A percentile compares a stretch with the other conserved stretches of the same genome.
These are phyloP conservation scores for Gryllus longicercus DNA, from an alignment of 2,888 invertebrate genomes.

Conservation along the genomic window DNA sequence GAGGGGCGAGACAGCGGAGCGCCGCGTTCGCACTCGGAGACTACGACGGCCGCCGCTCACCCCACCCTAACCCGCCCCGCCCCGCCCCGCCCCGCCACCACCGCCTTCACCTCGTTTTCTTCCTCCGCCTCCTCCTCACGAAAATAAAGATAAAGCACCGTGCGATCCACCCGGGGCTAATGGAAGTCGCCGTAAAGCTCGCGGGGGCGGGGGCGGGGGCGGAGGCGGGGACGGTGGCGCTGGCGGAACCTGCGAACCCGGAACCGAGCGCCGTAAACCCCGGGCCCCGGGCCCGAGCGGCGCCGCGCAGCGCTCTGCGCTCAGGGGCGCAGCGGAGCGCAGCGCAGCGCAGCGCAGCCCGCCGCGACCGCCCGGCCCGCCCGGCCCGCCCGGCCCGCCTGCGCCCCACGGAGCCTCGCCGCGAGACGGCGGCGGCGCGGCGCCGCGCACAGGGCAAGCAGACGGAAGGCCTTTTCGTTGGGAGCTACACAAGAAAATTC, in stretches of 20 bases:
- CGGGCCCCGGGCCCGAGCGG: neutral
- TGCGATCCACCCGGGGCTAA: conserved; percentile 9
- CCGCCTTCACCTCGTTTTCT: neutral
- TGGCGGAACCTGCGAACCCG: too few relatives aligned
- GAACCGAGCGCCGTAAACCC: too few relatives aligned
- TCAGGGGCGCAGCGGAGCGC: neutral
- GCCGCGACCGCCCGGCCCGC: too few relatives aligned
- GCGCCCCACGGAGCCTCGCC: too few relatives aligned
- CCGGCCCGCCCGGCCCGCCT: too few relatives aligned
- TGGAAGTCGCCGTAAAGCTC: neutral
- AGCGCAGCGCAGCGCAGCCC: too few relatives aligned
- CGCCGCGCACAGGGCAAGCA: too few relatives aligned
- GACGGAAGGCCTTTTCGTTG: too few relatives aligned
- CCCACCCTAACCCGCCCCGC: neutral
- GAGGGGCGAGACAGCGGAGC: too few relatives aligned
- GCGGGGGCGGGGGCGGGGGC: neutral
- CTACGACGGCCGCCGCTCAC: neutral
- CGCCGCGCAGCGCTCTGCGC: neutral
- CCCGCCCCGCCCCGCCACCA: neutral
- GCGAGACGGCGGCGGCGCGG: too few relatives aligned
- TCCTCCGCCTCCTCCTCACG: neutral
- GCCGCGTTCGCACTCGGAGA: neutral
- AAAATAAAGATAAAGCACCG: conserved; percentile 7
- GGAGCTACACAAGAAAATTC: too few relatives aligned
- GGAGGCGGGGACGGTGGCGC: neutral